Percentiles rank a stretch among this genome's conserved stretches.
phyloP scores from a whole-genome alignment of 2,888 invertebrate species.

The Oscheius sp. region DNA sequence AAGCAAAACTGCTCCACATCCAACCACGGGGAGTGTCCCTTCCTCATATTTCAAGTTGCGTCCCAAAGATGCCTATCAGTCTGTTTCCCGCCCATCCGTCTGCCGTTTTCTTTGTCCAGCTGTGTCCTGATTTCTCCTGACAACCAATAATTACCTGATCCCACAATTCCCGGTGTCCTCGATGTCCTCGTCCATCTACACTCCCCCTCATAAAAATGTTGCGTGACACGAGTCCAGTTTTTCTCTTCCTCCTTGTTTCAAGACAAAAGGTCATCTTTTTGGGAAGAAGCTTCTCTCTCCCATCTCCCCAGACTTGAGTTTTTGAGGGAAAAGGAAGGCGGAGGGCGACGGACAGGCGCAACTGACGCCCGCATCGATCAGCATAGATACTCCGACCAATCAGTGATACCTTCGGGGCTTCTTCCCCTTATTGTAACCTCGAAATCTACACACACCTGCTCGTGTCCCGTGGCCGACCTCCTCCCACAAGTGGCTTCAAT shows the following conservation, averaged over 20 bases:
- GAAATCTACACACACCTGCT: neutral
- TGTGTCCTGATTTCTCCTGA: conserved; percentile 23
- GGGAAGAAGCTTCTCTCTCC: neutral
- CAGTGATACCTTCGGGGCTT: conserved; percentile 22
- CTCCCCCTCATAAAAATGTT: conserved; percentile 16
- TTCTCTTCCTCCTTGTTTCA: neutral
- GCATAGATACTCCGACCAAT: conserved; percentile 34
- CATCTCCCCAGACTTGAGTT: neutral
- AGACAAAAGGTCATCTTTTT: neutral
- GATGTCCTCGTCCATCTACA: neutral
- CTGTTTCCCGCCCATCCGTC: neutral
- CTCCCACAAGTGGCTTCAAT: too few relatives aligned
- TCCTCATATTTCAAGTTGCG: conserved; percentile 7
- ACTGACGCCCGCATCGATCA: conserved; percentile 33
- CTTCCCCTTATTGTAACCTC: conserved; percentile 1
- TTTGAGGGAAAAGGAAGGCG: conserved; percentile 25
- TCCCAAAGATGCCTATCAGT: conserved; percentile 3
- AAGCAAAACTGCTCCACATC: neutral
- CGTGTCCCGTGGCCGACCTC: neutral
- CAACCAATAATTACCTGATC: conserved; percentile 13
- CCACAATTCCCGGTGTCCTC: neutral
- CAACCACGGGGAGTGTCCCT: neutral
- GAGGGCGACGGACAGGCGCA: conserved; percentile 26
- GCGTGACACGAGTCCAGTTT: conserved; percentile 4
- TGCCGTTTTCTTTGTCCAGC: neutral